Conservation (phyloP, 2,888 invertebrate genomes). For the Leucoma salicis region DNA sequence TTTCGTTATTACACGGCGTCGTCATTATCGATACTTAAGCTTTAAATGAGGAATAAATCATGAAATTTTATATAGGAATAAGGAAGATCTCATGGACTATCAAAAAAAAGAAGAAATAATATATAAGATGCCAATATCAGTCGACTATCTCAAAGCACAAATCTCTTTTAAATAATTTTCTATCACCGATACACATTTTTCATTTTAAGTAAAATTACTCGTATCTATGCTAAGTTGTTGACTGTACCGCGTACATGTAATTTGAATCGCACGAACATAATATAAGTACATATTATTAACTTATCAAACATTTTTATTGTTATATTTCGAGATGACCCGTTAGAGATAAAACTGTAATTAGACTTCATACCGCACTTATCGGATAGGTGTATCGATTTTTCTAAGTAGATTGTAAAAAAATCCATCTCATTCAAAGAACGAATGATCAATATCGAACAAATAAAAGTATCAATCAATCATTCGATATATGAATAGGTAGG, state of each 20-base stretch:
- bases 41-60: too few species aligned
- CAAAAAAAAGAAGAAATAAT: too few species aligned
- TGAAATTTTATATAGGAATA: too few species aligned
- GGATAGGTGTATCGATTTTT: conserved; percentile 75
- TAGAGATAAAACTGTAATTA: conserved; percentile 76
- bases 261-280: conserved; percentile 44
- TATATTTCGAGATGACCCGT: conserved; percentile 63
- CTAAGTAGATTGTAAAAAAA: conserved; percentile 67
- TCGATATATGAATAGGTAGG: conserved; percentile 66
- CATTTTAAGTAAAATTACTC: too few species aligned
- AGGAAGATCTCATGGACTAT: too few species aligned
- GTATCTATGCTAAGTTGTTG: too few species aligned
- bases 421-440: conserved; percentile 57
- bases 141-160: too few species aligned
- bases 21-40: too few species aligned
- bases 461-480: conserved; percentile 77
- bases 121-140: too few species aligned
- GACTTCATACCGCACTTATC: conserved; percentile 71
- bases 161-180: too few species aligned
- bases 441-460: conserved; percentile 69
- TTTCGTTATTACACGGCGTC: too few species aligned
- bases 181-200: too few species aligned
- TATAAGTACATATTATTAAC: conserved; percentile 67
- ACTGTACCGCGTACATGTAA: conserved; percentile 24
- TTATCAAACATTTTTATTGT: conserved; percentile 72